Base-by-base conservation (phyloP, 2,797 vertebrate species). In the Petrocephalus sullivani region DNA sequence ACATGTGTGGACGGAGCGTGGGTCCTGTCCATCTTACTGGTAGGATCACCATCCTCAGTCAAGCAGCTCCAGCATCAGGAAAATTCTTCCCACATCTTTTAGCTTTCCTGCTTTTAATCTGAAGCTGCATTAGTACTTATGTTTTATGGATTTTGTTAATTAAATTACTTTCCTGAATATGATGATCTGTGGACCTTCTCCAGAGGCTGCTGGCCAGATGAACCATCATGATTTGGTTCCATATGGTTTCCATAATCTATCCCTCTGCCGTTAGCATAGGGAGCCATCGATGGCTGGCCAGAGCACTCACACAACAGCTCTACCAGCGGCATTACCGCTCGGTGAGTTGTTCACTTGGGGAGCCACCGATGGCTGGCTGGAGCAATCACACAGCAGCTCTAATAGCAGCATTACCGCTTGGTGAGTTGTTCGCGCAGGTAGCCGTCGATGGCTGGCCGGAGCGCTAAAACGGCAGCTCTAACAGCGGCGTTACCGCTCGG, bases 141-240 rank as follows among this genome's bases (percentile, higher is more conserved):
- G 81, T 51, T 23, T 83, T 83, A 83, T 53, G 46, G 81, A 83
- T 23, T 83, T 83, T 53, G 49, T 51, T 83, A 83, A 83, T 53
- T 41, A 86, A 86, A 60, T 57, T 86, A 37, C 53, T 86, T 60
- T 86, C 51, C 57, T 86, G 51, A 60, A 58, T 46, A 21, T 83
- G 81, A 53, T 83, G 81, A 51, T n/a, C 3, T 53, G 9, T 23
- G 49, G n/a, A 83, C 41, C 49, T 53, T 54, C 16, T 82, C 46
- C 46, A 51, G 16, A 82, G 41, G 49, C 10, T 83, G 12, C 21
- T 54, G 21, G 21, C 49, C 23, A 83, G 19, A 53, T 7, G n/a
- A 53, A 21, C 81, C 81, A 10, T 53, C 10, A 23, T 28, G 71
- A n/a, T 46, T 78, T 19, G 16, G 6, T 46, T 58, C 56, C 16